phyloP scores from a whole-genome alignment of 2,113 vertebrate genomes.

The Poeciliopsis retropinna region DNA sequence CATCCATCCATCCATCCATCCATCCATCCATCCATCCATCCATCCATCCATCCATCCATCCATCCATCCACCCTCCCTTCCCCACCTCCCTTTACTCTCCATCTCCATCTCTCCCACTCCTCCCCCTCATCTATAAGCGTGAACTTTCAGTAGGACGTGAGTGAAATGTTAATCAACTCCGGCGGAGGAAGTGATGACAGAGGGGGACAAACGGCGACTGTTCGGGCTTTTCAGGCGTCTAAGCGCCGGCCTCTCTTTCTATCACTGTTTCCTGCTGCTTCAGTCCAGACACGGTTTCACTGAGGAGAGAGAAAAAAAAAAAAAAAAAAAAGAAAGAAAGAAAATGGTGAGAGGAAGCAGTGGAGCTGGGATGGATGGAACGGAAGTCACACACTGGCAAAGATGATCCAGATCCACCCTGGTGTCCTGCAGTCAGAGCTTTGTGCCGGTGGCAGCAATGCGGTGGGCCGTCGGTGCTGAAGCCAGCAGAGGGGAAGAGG shows the following conservation, averaged over 20 bases:
- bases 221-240: slow-evolving; percentile 14
- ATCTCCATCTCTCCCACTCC: slow-evolving; percentile 15
- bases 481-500: background rate
- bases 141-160: slow-evolving; percentile 84
- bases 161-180: slow-evolving; percentile 78
- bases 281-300: no score
- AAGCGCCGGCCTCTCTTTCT: background rate
- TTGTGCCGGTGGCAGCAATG: slow-evolving; percentile 39
- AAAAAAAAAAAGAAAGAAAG: no score
- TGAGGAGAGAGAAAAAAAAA: background rate
- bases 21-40: no score
- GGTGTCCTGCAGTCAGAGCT: slow-evolving; percentile 19
- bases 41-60: slow-evolving; percentile 8
- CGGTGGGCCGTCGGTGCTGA: slow-evolving; percentile 21
- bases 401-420: slow-evolving; percentile 10
- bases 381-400: no score
- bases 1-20: no score
- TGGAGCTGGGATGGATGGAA: no score
- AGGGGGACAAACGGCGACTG: slow-evolving; percentile 70
- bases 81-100: background rate
- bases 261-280: no score
- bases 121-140: slow-evolving; percentile 72
- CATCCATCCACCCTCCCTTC: background rate
- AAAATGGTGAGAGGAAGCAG: background rate
- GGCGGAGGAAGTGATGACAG: slow-evolving; percentile 60